Evolutionary conservation across 2,888 invertebrate genomes (phyloP), one percentile per base, ranked within the genome.

Genomic region (Calephelis perditalis): DNA sequence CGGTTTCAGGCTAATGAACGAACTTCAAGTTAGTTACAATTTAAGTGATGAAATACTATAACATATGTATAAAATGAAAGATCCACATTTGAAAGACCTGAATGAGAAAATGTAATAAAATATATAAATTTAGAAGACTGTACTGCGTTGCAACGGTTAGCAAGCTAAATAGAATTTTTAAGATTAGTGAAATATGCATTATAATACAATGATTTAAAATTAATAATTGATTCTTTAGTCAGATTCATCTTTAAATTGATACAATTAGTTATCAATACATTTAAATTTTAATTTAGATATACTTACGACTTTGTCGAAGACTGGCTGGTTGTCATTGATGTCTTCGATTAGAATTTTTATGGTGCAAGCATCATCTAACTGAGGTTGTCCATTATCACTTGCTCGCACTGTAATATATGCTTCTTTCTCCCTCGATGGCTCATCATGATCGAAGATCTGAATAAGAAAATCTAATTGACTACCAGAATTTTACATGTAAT

Each of bases 351-450:
- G 94, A 61, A 98, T 96, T 90, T 95, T 96, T 79, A 99, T 96
- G 6, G 97, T 97, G 84, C 99, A 99, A 61, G 97, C 96, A 73
- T 98, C 98, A 71, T 97, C 97, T 59, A 99, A 89, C 57, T 95
- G 94, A 0, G 98, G 97, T 69, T 94, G 93, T 0, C 98, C 99
- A 80, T 98, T 96, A 86, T 99, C 99, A 62, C 96, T 96, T 0
- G 97, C 99, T 78, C 96, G 94, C 7, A 98, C 96, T 44, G 97
- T 97, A 58, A 97, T 92, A 75, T 96, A 97, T 64, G 92, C 93
- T 86, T 94, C 96, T 84, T 94, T 97, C 84, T 94, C 96, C 74
- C 95, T 92, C 54, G 93, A 92, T 7, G 98, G 98, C 76, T 97
- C 97, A 78, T 98, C 98, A 68, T 98, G 94, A 87, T 98, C 97